These are phyloP conservation scores for Erebia epiphron DNA, from an alignment of 2,888 invertebrate species.

Conservation along the genomic window DNA sequence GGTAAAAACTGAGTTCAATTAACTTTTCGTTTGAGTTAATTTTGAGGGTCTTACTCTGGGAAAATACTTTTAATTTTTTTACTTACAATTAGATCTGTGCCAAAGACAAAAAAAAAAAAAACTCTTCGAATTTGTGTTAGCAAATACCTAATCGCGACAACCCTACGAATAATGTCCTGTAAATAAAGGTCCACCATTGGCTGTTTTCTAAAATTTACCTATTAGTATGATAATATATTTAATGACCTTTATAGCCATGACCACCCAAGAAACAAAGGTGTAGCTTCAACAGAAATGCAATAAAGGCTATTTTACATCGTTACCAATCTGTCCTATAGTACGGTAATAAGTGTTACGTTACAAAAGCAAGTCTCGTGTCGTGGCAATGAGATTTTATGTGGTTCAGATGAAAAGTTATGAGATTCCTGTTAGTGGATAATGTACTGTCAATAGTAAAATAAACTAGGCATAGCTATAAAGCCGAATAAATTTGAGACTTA, in stretches of 20 bases:
- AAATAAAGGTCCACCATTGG: conserved; percentile 17
- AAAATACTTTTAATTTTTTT: too few relatives aligned
- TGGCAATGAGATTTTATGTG: conserved; percentile 58
- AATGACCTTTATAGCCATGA: conserved; percentile 48
- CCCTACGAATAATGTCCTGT: conserved; percentile 24
- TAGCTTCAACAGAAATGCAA: conserved; percentile 40
- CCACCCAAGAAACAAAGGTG: conserved; percentile 49
- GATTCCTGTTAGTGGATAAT: conserved; percentile 48
- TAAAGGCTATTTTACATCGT: conserved; percentile 51
- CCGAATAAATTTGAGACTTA: not conserved
- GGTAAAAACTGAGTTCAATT: too few relatives aligned
- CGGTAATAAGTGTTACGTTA: conserved; percentile 61
- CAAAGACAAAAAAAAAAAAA: not conserved
- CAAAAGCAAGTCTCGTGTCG: conserved; percentile 52
- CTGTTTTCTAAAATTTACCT: conserved; percentile 41
- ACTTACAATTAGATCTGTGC: not conserved
- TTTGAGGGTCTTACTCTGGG: too few relatives aligned
- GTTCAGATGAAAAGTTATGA: conserved; percentile 56
- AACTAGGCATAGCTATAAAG: not conserved
- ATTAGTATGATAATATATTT: conserved; percentile 38
- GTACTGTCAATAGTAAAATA: conserved; percentile 40
- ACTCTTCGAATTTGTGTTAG: not conserved
- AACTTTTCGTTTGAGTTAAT: too few relatives aligned
- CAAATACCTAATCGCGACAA: conserved; percentile 11
- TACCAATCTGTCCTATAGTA: conserved; percentile 53